Evolutionary conservation across 2,797 vertebrate genomes (phyloP).

Genomic region (Phalloptychus januarius): DNA sequence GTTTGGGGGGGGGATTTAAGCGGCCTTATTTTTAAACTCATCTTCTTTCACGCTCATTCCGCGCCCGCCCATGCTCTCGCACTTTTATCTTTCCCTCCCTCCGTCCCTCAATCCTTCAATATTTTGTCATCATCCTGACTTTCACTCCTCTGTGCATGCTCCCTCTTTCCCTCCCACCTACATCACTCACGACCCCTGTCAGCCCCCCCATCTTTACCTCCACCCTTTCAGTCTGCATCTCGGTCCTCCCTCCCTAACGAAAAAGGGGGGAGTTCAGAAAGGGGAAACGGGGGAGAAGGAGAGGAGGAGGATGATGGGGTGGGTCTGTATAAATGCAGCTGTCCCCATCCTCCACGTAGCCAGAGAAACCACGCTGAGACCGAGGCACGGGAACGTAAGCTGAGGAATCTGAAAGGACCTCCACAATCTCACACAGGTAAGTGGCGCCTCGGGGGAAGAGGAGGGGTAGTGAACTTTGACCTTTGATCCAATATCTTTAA

Average conservation of each 20-base stretch:
- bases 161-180: constrained; percentile 9
- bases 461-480: constrained; percentile 57
- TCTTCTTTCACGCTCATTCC: not conserved
- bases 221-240: constrained; percentile 17
- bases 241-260: constrained; percentile 40
- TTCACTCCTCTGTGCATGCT: not conserved
- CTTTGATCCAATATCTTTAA: constrained; percentile 15
- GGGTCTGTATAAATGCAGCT: constrained; percentile 79
- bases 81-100: not conserved
- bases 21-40: not conserved
- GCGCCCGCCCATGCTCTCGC: no score
- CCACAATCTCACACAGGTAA: constrained; percentile 63
- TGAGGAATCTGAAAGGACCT: constrained; percentile 48
- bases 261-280: constrained; percentile 61
- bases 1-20: no score
- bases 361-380: constrained; percentile 69
- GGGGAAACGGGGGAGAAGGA: constrained; percentile 34
- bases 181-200: not conserved
- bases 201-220: constrained; percentile 9
- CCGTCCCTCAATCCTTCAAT: not conserved
- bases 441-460: constrained; percentile 10
- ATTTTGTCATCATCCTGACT: not conserved
- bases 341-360: constrained; percentile 70
- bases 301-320: constrained; percentile 73
- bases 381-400: constrained; percentile 61